Percentiles rank a stretch among this genome's conserved stretches.
phyloP scores from a whole-genome alignment of 2,797 vertebrate genomes.

The Leuciscus waleckii region DNA sequence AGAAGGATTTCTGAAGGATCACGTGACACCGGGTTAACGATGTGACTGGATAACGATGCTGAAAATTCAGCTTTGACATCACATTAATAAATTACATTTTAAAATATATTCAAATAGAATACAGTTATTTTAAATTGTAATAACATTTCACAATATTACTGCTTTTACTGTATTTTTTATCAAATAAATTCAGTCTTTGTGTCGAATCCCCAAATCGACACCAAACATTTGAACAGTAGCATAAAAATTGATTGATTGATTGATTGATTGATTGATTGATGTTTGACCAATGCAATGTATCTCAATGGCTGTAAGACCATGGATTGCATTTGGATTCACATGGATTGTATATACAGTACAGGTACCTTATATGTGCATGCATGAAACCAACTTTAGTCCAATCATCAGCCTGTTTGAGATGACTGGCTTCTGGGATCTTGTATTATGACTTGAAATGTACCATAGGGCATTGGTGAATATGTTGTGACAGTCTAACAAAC shows the following conservation, averaged over 20 bases:
- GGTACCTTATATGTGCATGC: background rate
- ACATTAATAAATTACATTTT: background rate
- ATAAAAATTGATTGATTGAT: background rate
- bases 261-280: background rate
- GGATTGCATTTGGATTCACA: background rate
- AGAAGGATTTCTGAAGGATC: background rate
- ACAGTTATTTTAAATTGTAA: background rate
- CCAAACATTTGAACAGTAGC: background rate
- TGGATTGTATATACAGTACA: background rate
- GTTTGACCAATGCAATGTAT: background rate
- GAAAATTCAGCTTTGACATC: background rate
- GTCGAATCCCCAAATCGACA: background rate
- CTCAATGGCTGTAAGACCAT: background rate
- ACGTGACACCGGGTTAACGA: background rate
- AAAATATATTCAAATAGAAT: background rate
- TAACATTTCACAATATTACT: background rate
- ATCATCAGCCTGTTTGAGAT: background rate
- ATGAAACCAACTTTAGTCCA: conserved; percentile 6
- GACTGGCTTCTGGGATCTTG: conserved; percentile 1
- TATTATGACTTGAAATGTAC: conserved; percentile 30
- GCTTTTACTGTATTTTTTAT: background rate
- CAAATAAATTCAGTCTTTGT: background rate
- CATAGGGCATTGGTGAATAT: conserved; percentile 34
- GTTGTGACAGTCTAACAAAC: conserved; percentile 51
- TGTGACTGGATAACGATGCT: background rate